Percentiles rank a stretch among this genome's conserved stretches.
These are phyloP conservation scores for Pipa parva DNA, from an alignment of 2,113 vertebrate genomes.

Conservation along the genomic window DNA sequence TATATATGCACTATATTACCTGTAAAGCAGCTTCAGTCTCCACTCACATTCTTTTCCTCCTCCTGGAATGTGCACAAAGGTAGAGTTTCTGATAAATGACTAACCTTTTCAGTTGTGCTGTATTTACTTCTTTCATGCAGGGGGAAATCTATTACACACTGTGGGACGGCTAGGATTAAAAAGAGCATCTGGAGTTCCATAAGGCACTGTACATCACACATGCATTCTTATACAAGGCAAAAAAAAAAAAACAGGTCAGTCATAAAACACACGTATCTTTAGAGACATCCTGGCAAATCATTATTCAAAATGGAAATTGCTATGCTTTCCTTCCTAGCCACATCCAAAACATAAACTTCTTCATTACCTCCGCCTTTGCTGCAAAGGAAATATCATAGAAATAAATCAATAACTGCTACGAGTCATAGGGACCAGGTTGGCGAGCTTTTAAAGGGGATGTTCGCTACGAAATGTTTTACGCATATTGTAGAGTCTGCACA, in stretches of 20 bases:
- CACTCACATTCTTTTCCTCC: too few relatives aligned
- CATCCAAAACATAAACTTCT: background rate
- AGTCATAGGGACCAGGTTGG: too few relatives aligned
- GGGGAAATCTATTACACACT: constrained; percentile 8
- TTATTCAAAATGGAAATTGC: constrained; percentile 31
- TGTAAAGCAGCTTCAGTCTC: too few relatives aligned
- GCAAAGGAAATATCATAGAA: too few relatives aligned
- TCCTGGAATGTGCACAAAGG: background rate
- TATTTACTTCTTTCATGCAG: constrained; percentile 17
- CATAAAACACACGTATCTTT: constrained; percentile 25
- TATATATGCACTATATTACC: too few relatives aligned
- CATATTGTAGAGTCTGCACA: too few relatives aligned
- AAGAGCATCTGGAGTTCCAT: constrained; percentile 34
- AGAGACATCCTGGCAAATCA: constrained; percentile 12
- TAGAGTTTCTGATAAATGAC: constrained; percentile 28
- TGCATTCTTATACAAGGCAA: constrained; percentile 13
- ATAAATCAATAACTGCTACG: too few relatives aligned
- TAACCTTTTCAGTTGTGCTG: constrained; percentile 28
- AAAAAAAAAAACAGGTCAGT: constrained; percentile 30
- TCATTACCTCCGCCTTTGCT: background rate
- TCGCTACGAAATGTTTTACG: too few relatives aligned
- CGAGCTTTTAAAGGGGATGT: too few relatives aligned
- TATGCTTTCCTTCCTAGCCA: background rate
- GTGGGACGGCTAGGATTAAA: constrained; percentile 23
- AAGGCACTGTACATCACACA: constrained; percentile 20